These are phyloP conservation scores for Notothenia rossii DNA, from an alignment of 2,113 vertebrate genomes.

Conservation along the genomic window DNA sequence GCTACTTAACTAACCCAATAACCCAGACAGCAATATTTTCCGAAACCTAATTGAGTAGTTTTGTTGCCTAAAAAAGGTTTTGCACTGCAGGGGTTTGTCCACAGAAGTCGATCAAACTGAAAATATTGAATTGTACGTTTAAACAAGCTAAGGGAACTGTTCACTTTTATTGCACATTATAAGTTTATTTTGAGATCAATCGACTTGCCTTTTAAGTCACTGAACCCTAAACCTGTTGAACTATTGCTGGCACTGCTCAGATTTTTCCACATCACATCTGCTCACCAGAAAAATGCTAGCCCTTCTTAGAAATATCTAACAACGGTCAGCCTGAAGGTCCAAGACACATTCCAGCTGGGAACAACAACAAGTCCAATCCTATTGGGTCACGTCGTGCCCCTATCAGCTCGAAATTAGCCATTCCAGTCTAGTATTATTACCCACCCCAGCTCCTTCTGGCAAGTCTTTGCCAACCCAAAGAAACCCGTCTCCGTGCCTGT, in stretches of 20 bases:
- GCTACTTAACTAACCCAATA: no score
- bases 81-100: background rate
- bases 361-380: constrained; percentile 37
- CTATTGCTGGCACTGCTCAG: background rate
- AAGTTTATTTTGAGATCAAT: background rate
- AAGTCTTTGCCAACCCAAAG: constrained; percentile 29
- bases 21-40: no score
- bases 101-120: background rate
- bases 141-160: background rate
- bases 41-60: no score
- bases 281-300: constrained; percentile 15
- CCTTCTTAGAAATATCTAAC: constrained; percentile 20
- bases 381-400: constrained; percentile 45
- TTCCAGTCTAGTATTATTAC: constrained; percentile 47
- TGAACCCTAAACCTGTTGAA: background rate
- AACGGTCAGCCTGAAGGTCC: constrained; percentile 21
- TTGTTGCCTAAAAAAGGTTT: no score
- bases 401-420: constrained; percentile 45
- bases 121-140: background rate
- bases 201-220: background rate
- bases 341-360: constrained; percentile 48
- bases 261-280: constrained; percentile 51
- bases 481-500: background rate
- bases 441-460: constrained; percentile 33
- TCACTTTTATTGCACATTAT: background rate